Percentiles rank a stretch among this genome's conserved stretches.
Evolutionary conservation across 2,113 vertebrate genomes (phyloP).

Genomic region (Octodon degus): DNA sequence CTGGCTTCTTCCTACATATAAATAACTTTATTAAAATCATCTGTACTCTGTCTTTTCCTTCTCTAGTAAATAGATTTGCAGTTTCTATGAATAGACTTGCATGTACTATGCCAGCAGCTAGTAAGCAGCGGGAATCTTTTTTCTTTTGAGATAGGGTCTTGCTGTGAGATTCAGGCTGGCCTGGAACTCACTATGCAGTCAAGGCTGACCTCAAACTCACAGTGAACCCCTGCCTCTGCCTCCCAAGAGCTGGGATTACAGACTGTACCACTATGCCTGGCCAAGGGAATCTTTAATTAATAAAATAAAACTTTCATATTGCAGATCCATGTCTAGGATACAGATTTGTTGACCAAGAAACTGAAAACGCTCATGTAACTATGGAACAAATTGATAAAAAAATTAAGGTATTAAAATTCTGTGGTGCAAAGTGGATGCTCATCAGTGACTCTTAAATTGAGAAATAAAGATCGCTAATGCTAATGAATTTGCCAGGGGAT

Average conservation of each 20-base stretch:
- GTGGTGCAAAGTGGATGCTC: background rate
- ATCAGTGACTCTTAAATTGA: conserved; percentile 9
- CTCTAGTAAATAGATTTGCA: background rate
- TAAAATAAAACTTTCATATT: background rate
- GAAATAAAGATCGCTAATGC: background rate
- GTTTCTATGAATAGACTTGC: background rate
- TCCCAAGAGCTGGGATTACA: no score
- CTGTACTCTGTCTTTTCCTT: background rate
- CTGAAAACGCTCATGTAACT: conserved; percentile 29
- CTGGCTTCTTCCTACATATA: background rate
- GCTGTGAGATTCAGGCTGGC: no score
- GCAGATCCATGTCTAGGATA: background rate
- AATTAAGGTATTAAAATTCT: conserved; percentile 21
- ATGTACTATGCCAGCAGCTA: background rate
- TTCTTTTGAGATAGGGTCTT: no score
- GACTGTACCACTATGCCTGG: no score
- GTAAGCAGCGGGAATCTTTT: background rate
- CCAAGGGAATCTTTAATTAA: background rate
- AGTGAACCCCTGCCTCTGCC: no score
- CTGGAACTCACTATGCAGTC: no score
- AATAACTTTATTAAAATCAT: background rate
- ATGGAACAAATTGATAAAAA: conserved; percentile 28
- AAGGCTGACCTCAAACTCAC: no score
- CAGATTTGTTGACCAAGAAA: conserved; percentile 20
- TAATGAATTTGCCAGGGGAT: background rate